Evolutionary conservation across 2,797 vertebrate species (phyloP).

Genomic region (Emydoidea blandingii): DNA sequence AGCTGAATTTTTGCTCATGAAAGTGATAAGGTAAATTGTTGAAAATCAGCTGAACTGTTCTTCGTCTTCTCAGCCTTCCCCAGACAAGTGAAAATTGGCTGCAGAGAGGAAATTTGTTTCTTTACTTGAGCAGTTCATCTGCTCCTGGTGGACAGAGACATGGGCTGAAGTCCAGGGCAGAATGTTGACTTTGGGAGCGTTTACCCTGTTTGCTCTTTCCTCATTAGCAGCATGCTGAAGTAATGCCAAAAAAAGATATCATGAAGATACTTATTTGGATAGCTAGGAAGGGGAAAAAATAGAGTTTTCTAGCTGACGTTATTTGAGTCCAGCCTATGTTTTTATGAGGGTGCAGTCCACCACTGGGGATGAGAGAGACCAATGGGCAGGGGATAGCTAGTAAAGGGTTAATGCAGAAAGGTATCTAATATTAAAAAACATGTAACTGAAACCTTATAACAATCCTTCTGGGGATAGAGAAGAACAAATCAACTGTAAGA

Average conservation of each 20-base stretch:
- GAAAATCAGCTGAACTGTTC: background rate
- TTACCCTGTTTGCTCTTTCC: background rate
- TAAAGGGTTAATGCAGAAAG: conserved; percentile 49
- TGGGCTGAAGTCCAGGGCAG: background rate
- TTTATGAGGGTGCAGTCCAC: background rate
- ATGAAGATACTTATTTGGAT: background rate
- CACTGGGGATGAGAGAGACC: background rate
- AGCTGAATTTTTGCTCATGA: background rate
- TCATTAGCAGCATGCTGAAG: conserved; percentile 18
- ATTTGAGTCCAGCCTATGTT: background rate
- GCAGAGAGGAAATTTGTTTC: conserved; percentile 14
- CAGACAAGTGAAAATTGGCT: conserved; percentile 6
- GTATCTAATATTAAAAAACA: background rate
- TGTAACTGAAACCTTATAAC: conserved; percentile 26
- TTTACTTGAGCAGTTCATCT: conserved; percentile 15
- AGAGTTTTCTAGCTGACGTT: background rate
- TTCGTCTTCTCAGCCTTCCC: background rate
- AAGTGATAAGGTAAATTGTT: conserved; percentile 5
- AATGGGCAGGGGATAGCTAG: background rate
- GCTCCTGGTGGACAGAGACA: conserved; percentile 12
- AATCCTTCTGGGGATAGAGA: conserved; percentile 33
- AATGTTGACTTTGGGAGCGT: background rate
- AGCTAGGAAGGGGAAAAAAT: background rate
- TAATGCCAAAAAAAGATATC: background rate
- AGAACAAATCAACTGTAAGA: conserved; percentile 42